phyloP scores from a whole-genome alignment of 2,113 vertebrate genomes.

The Vidua macroura region DNA sequence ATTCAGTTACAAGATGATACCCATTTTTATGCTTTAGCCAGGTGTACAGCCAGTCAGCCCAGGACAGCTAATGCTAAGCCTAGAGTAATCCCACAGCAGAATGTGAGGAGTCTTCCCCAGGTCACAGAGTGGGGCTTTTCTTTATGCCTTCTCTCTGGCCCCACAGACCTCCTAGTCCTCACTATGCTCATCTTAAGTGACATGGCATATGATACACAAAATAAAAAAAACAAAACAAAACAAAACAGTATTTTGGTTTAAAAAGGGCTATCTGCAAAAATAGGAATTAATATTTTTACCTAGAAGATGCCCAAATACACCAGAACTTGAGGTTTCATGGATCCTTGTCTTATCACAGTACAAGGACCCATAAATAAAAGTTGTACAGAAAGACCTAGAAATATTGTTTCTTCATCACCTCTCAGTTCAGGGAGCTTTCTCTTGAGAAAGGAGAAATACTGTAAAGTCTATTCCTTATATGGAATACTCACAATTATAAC shows the following conservation, averaged over 20 bases:
- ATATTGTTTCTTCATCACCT: neutral
- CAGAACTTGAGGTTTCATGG: neutral
- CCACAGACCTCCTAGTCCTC: neutral
- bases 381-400: neutral
- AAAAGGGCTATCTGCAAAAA: neutral
- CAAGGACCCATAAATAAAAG: neutral
- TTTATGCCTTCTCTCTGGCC: neutral
- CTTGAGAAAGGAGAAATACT: neutral
- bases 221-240: accelerated
- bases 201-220: neutral
- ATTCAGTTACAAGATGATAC: neutral
- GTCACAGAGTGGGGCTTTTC: neutral
- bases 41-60: neutral
- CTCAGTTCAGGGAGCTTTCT: neutral
- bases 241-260: neutral
- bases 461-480: neutral
- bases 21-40: neutral
- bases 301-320: neutral
- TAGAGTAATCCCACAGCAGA: neutral
- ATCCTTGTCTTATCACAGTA: neutral
- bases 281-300: neutral
- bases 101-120: neutral
- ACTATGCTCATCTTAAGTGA: neutral
- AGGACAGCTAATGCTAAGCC: neutral
- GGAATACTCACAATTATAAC: neutral